Base-by-base conservation (phyloP, 2,797 vertebrate species). In the Rhyacichthys aspro region DNA sequence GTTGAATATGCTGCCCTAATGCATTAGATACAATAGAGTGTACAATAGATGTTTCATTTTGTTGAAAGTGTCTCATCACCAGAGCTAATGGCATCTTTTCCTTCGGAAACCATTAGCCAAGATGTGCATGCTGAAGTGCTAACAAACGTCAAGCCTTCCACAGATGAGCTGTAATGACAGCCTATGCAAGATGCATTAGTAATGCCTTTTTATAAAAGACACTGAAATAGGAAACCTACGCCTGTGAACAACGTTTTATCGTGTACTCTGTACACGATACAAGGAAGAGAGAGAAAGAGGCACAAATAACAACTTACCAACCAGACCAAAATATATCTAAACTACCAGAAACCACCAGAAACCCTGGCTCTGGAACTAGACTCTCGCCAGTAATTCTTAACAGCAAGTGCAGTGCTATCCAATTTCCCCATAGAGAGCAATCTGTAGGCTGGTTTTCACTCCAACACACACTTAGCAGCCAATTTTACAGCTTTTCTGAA, bases 321-420 rank as follows among this genome's bases (percentile, higher is more conserved):
- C 19, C 16, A 28, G 23, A 47, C 34, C 8, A 39, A 59, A 16
- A 14, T 55, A 55, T 2, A 46, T 17, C 16, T 37, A 11, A 55
- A 57, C 41, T 67, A n/a, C 62, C 63, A 42, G 48, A 55, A 49
- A 55, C 28, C 16, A 33, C n/a, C 2, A 34, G 8, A n/a, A n/a
- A n/a, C n/a, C n/a, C n/a, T n/a, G n/a, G 59, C 42, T 32, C 54
- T 69, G 56, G n/a, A 43, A 60, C 18, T 44, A 43, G 70, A 77
- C 45, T 43, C 12, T 64, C 57, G 70, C 72, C 66, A 61, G n/a
- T 59, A 18, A 56, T 41, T 55, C 43, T 15, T 63, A 45, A 55
- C 17, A 43, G 39, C 54, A 46, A 67, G 45, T 53, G 55, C 55
- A 55, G 50, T n/a, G 16, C 59, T 49, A 37, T 63, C 45, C 38